Base-by-base conservation (phyloP, 2,888 invertebrate species). In the Aleiodes testaceus region DNA sequence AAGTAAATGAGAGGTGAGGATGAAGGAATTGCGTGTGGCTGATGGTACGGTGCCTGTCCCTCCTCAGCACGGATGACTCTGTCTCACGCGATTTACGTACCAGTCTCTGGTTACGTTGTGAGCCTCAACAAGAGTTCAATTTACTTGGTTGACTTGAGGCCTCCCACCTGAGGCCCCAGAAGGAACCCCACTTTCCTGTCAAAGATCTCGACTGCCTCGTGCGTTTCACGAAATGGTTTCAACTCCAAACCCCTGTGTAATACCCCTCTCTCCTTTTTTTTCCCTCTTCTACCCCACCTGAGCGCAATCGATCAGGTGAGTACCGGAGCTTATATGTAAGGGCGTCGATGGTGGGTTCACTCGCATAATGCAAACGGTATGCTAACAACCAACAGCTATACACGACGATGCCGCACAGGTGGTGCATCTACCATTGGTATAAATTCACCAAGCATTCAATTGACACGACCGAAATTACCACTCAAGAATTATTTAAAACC, bases 31-130 rank as follows among this genome's bases (percentile, higher is more conserved):
- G 75, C 75, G 75, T 74, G 79, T 77, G 70, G 72, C 73, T 74
- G 79, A 78, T 83, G 83, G 83, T 81, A 84, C 84, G 79, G 84
- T 84, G 76, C 81, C 82, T 81, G 79, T 80, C 80, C 74, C 80
- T 72, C 65, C 65, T 66, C 78, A 77, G 76, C 72, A 78, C 77
- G 79, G 78, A 84, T 79, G 79, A 79, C 78, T 77, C 74, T 70
- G 74, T 68, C 66, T 75, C 84, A 84, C 83, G 84, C 84, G 80
- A 84, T 82, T 82, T 81, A 80, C 81, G 63, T 75, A 74, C 83
- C 83, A 82, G 82, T 79, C 82, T 81, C 82, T 76, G 79, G 68
- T 79, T 79, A 77, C 78, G 76, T 78, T 75, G 72, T 74, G 74
- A 36, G 16, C 59, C 66, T 71, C 66, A 75, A 69, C 76, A 73